Evolutionary conservation across 2,113 vertebrate genomes (phyloP), one percentile per base, ranked within the genome.

Genomic region (Turdus rufiventris): DNA sequence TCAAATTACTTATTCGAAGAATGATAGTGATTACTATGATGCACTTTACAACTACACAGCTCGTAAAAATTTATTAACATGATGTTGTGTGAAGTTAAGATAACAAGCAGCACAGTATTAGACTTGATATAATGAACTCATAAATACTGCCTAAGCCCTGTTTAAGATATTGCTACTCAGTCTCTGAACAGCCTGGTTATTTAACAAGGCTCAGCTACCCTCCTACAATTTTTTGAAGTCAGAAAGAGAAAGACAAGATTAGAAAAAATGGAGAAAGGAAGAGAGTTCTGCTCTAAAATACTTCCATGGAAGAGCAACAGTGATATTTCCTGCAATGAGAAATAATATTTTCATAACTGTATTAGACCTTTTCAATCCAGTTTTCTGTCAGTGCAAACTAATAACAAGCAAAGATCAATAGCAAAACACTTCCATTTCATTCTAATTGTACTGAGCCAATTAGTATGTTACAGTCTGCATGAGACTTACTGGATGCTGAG

Each of bases 61-160:
- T 78, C 78, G 72, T 80, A 71, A 74, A 92, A 48, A 71, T 63
- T 93, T 94, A 93, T 91, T 93, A 83, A 45, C 57, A 36, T 18
- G 31, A 83, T 65, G 86, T 47, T 80, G 66, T 6, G 34, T 34
- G 25, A 87, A 77, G 80, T 88, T 91, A 94, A 85, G 67, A 68
- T 88, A 75, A 77, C 56, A 73, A 61, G 54, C 42, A 91, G 51
- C 40, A 74, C 18, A 31, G 43, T 58, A 63, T 67, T 43, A 94
- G 42, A 77, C 13, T 58, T 56, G 56, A 84, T 54, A 71, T 43
- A 81, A 84, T 18, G 29, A 47, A 63, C 80, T 84, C 61, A 96
- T 74, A 91, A 94, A 81, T 74, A 84, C 6, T 65, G 48, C 24
- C 80, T 38, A 42, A 86, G 60, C 67, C 50, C 72, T 73, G 18